Evolutionary conservation across 2,888 invertebrate species (phyloP).

Genomic region (Protodeltote pygarga): DNA sequence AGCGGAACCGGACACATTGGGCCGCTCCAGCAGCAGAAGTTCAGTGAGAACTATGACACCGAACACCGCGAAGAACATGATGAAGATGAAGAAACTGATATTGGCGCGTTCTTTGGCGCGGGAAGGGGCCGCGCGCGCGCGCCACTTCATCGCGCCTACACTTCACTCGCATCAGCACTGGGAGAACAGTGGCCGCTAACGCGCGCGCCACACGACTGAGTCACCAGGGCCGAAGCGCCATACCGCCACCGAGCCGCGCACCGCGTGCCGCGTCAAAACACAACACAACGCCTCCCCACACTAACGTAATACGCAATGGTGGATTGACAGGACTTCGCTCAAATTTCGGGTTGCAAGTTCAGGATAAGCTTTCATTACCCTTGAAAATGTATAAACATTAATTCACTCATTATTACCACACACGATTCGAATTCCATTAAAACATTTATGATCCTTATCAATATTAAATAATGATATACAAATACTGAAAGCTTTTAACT

Average conservation of each 20-base stretch:
- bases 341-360: constrained; percentile 59
- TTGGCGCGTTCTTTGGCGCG: constrained; percentile 93
- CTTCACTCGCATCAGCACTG: constrained; percentile 67
- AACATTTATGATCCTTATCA: background rate
- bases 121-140: constrained; percentile 79
- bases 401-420: background rate
- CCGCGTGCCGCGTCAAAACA: constrained; percentile 61
- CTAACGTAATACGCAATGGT: constrained; percentile 53
- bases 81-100: constrained; percentile 95
- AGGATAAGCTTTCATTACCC: constrained; percentile 31
- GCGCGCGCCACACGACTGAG: constrained; percentile 66
- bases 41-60: constrained; percentile 95
- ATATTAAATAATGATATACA: background rate
- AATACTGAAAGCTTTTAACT: background rate
- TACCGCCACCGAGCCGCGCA: constrained; percentile 53
- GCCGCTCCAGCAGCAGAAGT: constrained; percentile 88
- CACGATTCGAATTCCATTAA: background rate
- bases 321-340: constrained; percentile 53
- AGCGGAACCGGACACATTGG: constrained; percentile 83
- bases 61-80: constrained; percentile 96
- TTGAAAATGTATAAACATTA: constrained; percentile 6
- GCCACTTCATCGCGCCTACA: constrained; percentile 80
- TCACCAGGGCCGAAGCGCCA: constrained; percentile 65
- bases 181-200: constrained; percentile 56
- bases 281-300: constrained; percentile 61